Evolutionary conservation across 2,797 vertebrate genomes (phyloP), one percentile per base, ranked within the genome.

Genomic region (Pelodytes ibericus): DNA sequence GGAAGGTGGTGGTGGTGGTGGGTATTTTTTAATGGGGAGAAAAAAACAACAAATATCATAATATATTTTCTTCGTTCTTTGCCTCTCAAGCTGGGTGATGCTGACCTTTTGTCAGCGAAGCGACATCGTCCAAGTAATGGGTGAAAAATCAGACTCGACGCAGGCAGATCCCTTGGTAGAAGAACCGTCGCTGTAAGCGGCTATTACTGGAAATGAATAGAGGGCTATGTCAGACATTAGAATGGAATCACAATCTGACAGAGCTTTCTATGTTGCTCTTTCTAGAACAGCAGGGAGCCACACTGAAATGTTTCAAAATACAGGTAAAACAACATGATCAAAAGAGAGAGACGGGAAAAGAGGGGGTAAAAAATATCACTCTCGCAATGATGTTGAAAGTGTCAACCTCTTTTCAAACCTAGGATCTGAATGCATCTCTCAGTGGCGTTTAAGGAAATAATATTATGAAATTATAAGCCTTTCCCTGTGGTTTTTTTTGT

Each of bases 121-220:
- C 68, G 64, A 68, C 72, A 60, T 36, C 10, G 36, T n/a, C 63
- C 36, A 31, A 67, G 60, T 72, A 36, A 63, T 72, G 33, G 41
- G 29, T n/a, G 33, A 29, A 25, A 53, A 72, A 72, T 33, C 26
- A 74, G 72, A 74, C 36, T 29, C 16, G 11, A 64, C 62, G 33
- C 62, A 36, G 58, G 65, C 74, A 39, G 44, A 59, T 69, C 57
- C 29, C 44, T 25, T 27, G 29, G 41, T 26, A 22, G 22, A 33
- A 33, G 57, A n/a, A n/a, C n/a, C 65, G 24, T 36, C 41, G 13
- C 67, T 26, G 59, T 65, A 65, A 77, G 75, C 68, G 8, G 33
- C 68, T 64, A 77, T 77, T 77, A 77, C 68, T n/a, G 68, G 36
- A 57, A 71, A 77, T 77, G 75, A 77, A 77, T 77, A 71, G 75